Conservation (phyloP, 2,888 invertebrate genomes). For the Drosophila atripex region DNA sequence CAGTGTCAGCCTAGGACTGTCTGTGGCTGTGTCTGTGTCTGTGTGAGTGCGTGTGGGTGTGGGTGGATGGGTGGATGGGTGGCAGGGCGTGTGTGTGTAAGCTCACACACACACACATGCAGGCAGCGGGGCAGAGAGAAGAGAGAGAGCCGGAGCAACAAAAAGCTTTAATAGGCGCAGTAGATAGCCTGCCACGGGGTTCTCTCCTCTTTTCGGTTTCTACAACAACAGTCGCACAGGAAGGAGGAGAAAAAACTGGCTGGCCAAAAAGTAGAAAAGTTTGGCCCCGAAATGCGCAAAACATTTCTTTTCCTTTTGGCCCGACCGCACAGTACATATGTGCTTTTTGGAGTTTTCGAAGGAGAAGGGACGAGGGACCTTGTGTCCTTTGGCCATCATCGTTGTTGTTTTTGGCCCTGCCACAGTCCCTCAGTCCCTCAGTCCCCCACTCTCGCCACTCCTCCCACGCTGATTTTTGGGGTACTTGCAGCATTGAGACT, state of each 20-base stretch:
- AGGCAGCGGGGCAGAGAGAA: slow-evolving; percentile 6
- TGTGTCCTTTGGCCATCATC: neutral
- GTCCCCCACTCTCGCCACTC: neutral
- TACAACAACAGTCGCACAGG: neutral
- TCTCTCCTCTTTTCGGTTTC: slow-evolving; percentile 18
- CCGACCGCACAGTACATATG: neutral
- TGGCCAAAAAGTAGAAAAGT: slow-evolving; percentile 1
- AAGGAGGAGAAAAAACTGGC: neutral
- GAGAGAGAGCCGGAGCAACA: slow-evolving; percentile 27
- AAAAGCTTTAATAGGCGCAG: slow-evolving; percentile 47
- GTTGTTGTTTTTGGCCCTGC: neutral
- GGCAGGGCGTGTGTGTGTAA: slow-evolving; percentile 23
- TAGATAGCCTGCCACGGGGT: slow-evolving; percentile 37
- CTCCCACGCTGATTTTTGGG: neutral
- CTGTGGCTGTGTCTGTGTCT: slow-evolving; percentile 11
- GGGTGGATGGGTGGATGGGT: neutral
- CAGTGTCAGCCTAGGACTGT: slow-evolving; percentile 34
- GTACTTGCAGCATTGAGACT: neutral
- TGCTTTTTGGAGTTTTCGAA: neutral
- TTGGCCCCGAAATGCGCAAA: slow-evolving; percentile 2
- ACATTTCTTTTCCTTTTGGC: neutral
- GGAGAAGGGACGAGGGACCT: neutral
- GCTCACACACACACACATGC: slow-evolving; percentile 25
- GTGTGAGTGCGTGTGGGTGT: slow-evolving; percentile 9
- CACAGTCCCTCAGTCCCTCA: neutral